These are phyloP conservation scores for Hydrolagus affinis DNA, from an alignment of 2,113 vertebrate genomes.

Conservation along the genomic window DNA sequence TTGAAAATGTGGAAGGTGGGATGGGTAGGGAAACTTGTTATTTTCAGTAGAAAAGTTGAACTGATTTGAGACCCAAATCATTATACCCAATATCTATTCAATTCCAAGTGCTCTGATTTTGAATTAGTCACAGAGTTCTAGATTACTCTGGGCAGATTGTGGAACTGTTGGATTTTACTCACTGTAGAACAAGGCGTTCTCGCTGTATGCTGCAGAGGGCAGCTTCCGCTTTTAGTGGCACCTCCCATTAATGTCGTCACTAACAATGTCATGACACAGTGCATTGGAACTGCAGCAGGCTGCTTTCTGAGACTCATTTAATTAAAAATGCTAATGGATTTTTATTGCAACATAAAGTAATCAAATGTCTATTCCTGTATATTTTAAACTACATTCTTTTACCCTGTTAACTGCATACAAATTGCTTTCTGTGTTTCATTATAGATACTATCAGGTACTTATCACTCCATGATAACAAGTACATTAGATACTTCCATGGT, in stretches of 20 bases:
- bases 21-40: too few species aligned
- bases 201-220: too few species aligned
- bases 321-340: neutral
- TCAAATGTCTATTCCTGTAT: neutral
- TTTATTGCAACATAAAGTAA: neutral
- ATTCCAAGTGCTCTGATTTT: too few species aligned
- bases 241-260: neutral
- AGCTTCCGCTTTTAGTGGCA: too few species aligned
- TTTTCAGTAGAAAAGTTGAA: too few species aligned
- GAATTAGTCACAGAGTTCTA: too few species aligned
- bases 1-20: too few species aligned
- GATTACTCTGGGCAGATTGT: too few species aligned
- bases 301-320: neutral
- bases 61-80: too few species aligned
- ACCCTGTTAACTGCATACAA: neutral
- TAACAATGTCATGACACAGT: neutral
- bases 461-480: conserved; percentile 97
- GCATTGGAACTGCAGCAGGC: neutral
- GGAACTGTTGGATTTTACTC: too few species aligned
- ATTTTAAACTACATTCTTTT: neutral
- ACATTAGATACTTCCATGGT: conserved; percentile 94
- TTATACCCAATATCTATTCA: too few species aligned
- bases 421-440: conserved; percentile 39
- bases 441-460: conserved; percentile 95
- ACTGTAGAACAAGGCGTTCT: too few species aligned